phyloP scores from a whole-genome alignment of 2,113 vertebrate species.

The Ophiodon elongatus region DNA sequence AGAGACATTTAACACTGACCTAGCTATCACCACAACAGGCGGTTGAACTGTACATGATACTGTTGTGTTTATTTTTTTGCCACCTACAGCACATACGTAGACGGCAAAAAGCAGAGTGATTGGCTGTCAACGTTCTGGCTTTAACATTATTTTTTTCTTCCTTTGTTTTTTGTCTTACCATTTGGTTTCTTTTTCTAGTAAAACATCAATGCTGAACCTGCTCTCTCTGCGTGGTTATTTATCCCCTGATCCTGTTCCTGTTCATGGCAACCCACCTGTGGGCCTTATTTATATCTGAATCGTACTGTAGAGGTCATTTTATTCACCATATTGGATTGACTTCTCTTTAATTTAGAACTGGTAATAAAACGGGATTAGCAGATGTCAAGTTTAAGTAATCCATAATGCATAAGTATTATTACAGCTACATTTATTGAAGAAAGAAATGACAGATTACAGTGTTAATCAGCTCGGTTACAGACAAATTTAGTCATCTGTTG shows the following conservation, averaged over 20 bases:
- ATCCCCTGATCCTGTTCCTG: background rate
- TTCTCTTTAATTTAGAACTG: background rate
- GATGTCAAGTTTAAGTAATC: background rate
- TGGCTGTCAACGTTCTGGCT: constrained; percentile 61
- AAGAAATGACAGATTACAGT: background rate
- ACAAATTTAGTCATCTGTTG: background rate
- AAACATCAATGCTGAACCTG: constrained; percentile 76
- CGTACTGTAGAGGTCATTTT: background rate
- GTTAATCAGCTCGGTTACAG: background rate
- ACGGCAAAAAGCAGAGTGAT: constrained; percentile 49
- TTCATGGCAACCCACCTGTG: background rate
- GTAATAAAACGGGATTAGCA: background rate
- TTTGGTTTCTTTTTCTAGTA: constrained; percentile 81
- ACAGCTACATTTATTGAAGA: background rate
- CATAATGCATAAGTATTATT: background rate
- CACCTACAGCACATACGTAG: constrained; percentile 49
- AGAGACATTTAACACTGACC: constrained; percentile 28
- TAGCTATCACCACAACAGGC: constrained; percentile 27
- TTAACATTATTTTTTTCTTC: constrained; percentile 60
- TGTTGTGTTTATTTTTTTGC: constrained; percentile 31
- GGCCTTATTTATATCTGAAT: background rate
- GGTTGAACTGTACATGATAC: constrained; percentile 38
- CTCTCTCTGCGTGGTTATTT: constrained; percentile 67
- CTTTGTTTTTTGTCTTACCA: constrained; percentile 69
- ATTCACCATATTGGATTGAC: background rate